phyloP scores from a whole-genome alignment of 2,797 vertebrate species.

The Pangasius larnaudii region DNA sequence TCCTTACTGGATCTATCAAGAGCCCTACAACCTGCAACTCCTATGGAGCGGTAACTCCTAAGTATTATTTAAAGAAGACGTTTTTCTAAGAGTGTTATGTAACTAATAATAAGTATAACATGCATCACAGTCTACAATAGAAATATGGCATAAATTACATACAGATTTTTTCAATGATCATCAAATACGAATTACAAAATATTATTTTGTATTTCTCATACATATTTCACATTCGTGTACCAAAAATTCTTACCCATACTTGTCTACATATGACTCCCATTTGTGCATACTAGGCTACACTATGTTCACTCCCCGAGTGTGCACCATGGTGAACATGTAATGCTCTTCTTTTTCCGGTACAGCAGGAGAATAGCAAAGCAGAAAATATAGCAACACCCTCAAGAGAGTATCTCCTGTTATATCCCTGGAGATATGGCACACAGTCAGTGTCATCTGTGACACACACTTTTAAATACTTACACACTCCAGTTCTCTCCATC shows the following conservation, averaged over 20 bases:
- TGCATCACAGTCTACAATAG: background rate
- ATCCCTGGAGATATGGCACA: slow-evolving; percentile 28
- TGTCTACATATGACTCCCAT: background rate
- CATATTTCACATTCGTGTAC: background rate
- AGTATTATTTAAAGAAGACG: background rate
- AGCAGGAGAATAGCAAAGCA: slow-evolving; percentile 28
- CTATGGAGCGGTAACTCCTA: background rate
- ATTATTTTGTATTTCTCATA: background rate
- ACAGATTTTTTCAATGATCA: background rate
- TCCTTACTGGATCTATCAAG: background rate
- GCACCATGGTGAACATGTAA: slow-evolving; percentile 14
- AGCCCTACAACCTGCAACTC: background rate
- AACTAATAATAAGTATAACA: background rate
- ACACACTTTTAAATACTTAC: slow-evolving; percentile 33
- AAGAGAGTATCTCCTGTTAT: slow-evolving; percentile 40
- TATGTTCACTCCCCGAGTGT: slow-evolving; percentile 16
- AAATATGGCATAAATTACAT: background rate
- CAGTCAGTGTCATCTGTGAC: slow-evolving; percentile 32
- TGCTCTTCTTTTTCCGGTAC: slow-evolving; percentile 8
- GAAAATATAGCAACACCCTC: slow-evolving; percentile 17
- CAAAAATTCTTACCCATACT: background rate
- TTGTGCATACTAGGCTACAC: background rate
- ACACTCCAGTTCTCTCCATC: background rate
- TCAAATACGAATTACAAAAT: background rate
- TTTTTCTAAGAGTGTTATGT: background rate